Conservation (phyloP, 1,140 invertebrate species). For the Dendrolimus punctatus region DNA sequence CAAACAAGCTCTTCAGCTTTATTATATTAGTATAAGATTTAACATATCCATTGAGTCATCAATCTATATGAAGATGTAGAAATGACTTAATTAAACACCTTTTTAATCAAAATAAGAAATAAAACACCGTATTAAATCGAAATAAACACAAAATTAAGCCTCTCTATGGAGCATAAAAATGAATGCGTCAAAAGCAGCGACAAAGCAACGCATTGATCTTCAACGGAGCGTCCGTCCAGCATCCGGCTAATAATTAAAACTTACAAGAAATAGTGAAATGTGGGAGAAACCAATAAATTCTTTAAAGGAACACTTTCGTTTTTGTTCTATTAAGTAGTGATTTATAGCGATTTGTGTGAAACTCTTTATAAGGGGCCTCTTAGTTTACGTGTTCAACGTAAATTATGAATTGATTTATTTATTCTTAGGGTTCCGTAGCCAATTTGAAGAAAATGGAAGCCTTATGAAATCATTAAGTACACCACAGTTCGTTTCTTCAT, state of each 20-base stretch:
- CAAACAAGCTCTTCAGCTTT: too few relatives aligned
- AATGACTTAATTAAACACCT: too few relatives aligned
- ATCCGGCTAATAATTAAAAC: constrained; percentile 61
- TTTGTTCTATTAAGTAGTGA: constrained; percentile 44
- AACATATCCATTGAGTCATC: too few relatives aligned
- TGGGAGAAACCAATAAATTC: constrained; percentile 58
- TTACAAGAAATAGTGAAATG: constrained; percentile 49
- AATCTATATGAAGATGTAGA: too few relatives aligned
- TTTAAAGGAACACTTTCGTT: constrained; percentile 52
- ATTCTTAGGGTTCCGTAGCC: too few relatives aligned
- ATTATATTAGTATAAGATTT: too few relatives aligned
- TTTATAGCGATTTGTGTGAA: constrained; percentile 29
- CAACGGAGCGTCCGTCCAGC: constrained; percentile 27
- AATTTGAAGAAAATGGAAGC: too few relatives aligned
- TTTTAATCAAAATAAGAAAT: not conserved
- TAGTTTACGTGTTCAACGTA: too few relatives aligned
- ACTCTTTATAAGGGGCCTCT: constrained; percentile 21
- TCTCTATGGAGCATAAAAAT: constrained; percentile 17
- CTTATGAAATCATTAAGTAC: too few relatives aligned
- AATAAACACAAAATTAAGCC: constrained; percentile 1
- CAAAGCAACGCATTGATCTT: constrained; percentile 31
- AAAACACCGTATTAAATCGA: constrained; percentile 1
- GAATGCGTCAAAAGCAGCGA: constrained; percentile 17
- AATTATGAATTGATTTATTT: too few relatives aligned
- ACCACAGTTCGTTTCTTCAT: too few relatives aligned